Evolutionary conservation across 2,888 invertebrate genomes (phyloP), one percentile per base, ranked within the genome.

Genomic region (Drosophila maculinotata): DNA sequence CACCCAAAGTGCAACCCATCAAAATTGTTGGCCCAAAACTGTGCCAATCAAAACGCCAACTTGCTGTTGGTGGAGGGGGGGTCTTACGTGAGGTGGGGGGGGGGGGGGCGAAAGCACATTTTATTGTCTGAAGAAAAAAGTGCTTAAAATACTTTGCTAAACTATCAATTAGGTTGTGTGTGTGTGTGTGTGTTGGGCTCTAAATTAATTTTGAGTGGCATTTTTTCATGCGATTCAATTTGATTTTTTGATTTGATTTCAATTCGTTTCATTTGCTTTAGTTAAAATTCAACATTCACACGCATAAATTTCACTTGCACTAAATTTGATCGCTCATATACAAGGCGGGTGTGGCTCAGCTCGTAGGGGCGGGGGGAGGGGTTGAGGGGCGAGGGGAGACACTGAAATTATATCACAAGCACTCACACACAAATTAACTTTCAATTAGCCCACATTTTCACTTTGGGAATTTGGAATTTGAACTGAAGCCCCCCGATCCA

Each of bases 271-370:
- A 47, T 8, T 48, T 52, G 49, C 23, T 70, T 67, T 78, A 69
- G 70, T 85, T 79, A 47, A 69, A 51, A 82, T 82, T 82, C 84
- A 67, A 45, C 81, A 76, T 87, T 82, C 84, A 86, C 80, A 77
- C 69, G 78, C 84, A 84, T 86, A 70, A 86, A 84, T 82, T 82
- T 82, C 82, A 87, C 87, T 51, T 80, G 87, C 81, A 87, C 76
- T 69, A 70, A 68, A 81, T 73, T 64, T 73, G 79, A 69, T 66
- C 41, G 41, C 56, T 54, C 15, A n/a, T n/a, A n/a, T n/a, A n/a
- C n/a, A n/a, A n/a, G n/a, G n/a, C n/a, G n/a, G n/a, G n/a, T n/a
- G n/a, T n/a, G n/a, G n/a, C n/a, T n/a, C n/a, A n/a, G n/a, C n/a
- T n/a, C 33, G 30, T 39, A 48, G n/a, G 1, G 15, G 1, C 0